Evolutionary conservation across 92 coral and sea anemone species (phyloP).

Genomic region (Bergia sp.): DNA sequence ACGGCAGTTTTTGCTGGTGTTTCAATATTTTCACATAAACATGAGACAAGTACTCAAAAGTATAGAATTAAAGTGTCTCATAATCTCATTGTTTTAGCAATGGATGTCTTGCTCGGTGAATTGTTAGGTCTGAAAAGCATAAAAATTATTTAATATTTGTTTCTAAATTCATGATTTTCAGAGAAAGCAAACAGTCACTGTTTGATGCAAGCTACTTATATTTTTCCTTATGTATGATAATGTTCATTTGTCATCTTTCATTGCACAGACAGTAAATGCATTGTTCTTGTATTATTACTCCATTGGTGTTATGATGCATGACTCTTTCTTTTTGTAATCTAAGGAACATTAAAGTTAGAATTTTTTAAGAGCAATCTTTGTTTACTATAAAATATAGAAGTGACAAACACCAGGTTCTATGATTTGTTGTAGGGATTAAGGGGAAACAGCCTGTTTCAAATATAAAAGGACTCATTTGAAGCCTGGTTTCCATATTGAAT

Average conservation of each 20-base stretch:
- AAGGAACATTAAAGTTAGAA: background rate
- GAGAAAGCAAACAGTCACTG: background rate
- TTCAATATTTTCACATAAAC: background rate
- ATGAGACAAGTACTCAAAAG: background rate
- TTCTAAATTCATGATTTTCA: background rate
- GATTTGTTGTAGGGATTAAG: background rate
- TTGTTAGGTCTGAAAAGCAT: background rate
- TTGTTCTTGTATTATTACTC: background rate
- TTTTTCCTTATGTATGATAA: constrained; percentile 32
- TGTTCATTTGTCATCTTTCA: background rate
- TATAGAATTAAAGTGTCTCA: background rate
- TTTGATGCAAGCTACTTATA: background rate
- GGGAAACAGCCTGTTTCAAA: background rate
- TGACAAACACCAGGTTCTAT: background rate
- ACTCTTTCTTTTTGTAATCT: background rate
- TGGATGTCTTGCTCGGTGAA: background rate
- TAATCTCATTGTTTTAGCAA: background rate
- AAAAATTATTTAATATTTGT: background rate
- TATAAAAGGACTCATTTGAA: background rate
- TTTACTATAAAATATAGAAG: background rate
- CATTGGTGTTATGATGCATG: background rate
- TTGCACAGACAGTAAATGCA: background rate
- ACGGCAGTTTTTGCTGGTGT: background rate
- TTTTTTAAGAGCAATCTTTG: background rate
- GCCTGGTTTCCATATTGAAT: background rate